A percentile compares a stretch with the other conserved stretches of the same genome.
These are phyloP conservation scores for Lepilemur ruficaudatus DNA, from an alignment of 2,797 vertebrate species.

Conservation along the genomic window DNA sequence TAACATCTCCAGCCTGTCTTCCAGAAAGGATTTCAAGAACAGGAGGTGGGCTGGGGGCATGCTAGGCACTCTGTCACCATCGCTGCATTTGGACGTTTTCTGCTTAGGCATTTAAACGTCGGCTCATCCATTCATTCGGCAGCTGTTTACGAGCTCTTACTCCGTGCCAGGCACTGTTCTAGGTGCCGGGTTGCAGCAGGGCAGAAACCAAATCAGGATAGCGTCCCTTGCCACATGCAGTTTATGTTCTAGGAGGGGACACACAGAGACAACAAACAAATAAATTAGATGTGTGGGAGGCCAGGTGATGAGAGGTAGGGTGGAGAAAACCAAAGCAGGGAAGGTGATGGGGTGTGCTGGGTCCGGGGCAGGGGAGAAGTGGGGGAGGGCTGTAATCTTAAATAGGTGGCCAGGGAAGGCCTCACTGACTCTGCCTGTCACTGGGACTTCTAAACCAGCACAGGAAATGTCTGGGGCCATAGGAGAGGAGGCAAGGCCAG, in stretches of 20 bases:
- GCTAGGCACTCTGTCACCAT: neutral
- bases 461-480: neutral
- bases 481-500: neutral
- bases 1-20: neutral
- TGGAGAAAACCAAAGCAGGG: neutral
- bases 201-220: neutral
- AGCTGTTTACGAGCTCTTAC: neutral
- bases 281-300: neutral
- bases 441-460: neutral
- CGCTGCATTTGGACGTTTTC: neutral
- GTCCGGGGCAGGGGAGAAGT: neutral
- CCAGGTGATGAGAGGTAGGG: neutral
- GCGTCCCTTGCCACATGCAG: neutral
- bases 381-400: neutral
- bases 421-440: neutral
- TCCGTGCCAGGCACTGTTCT: neutral
- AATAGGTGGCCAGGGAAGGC: neutral
- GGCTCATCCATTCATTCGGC: neutral
- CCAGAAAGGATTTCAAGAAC: neutral
- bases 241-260: neutral
- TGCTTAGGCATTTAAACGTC: neutral
- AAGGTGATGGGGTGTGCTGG: neutral
- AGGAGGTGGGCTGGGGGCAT: neutral
- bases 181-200: neutral
- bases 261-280: neutral